phyloP scores from a whole-genome alignment of 2,797 vertebrate genomes.

The Danio choprae region DNA sequence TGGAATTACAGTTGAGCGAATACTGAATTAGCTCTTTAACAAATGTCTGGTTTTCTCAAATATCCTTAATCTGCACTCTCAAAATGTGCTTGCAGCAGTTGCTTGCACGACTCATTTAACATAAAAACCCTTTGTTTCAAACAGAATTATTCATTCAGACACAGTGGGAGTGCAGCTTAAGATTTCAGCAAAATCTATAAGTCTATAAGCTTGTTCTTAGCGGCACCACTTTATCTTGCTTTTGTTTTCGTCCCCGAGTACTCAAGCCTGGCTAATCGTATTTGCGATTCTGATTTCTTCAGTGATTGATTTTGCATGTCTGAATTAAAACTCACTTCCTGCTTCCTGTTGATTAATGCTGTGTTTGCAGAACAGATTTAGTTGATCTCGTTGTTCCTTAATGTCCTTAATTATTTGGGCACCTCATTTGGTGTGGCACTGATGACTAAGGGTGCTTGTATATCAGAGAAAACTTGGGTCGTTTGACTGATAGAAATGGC shows the following conservation, averaged over 20 bases:
- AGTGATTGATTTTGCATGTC: slow-evolving; percentile 70
- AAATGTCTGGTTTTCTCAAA: slow-evolving; percentile 42
- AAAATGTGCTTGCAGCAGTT: slow-evolving; percentile 45
- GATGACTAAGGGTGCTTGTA: slow-evolving; percentile 30
- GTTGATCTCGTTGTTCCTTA: slow-evolving; percentile 62
- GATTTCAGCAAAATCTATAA: slow-evolving; percentile 34
- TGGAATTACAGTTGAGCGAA: slow-evolving; percentile 30
- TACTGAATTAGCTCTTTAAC: slow-evolving; percentile 38
- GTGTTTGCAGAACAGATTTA: slow-evolving; percentile 54
- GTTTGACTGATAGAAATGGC: background rate
- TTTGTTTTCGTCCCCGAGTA: slow-evolving; percentile 68
- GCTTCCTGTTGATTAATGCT: slow-evolving; percentile 55
- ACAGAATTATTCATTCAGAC: slow-evolving; percentile 46
- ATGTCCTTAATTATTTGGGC: slow-evolving; percentile 67
- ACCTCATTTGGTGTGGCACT: slow-evolving; percentile 37
- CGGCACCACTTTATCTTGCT: slow-evolving; percentile 65
- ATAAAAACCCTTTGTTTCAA: slow-evolving; percentile 42
- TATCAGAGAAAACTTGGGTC: background rate
- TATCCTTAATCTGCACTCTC: slow-evolving; percentile 41
- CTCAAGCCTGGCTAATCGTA: slow-evolving; percentile 72
- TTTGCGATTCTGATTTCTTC: slow-evolving; percentile 72
- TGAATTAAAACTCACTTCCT: slow-evolving; percentile 64
- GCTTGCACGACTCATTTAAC: slow-evolving; percentile 50
- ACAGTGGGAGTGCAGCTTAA: slow-evolving; percentile 28
- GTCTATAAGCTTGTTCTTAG: slow-evolving; percentile 26